Evolutionary conservation across 2,113 vertebrate genomes (phyloP).

Genomic region (Edolisoma coerulescens): DNA sequence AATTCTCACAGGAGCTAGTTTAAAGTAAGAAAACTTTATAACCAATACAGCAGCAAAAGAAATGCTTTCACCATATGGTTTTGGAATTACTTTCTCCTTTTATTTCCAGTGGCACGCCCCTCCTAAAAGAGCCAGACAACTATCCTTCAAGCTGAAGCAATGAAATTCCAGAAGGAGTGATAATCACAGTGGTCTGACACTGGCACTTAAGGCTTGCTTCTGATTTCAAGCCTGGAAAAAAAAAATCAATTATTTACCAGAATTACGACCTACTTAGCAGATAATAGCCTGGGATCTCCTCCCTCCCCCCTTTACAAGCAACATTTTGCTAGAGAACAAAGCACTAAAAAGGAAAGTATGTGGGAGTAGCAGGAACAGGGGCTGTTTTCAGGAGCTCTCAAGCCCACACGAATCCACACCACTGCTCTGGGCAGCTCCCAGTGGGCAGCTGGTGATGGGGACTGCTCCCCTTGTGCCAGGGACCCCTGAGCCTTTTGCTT

Average conservation of each 20-base stretch:
- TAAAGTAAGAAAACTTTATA: background rate
- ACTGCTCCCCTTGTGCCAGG: background rate
- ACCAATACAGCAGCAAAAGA: background rate
- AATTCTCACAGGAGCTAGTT: background rate
- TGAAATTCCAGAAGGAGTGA: background rate
- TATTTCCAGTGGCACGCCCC: background rate
- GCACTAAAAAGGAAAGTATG: background rate
- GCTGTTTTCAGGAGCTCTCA: background rate
- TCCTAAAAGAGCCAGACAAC: background rate
- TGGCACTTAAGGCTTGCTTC: background rate
- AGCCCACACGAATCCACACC: rapidly evolving
- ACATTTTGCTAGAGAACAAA: background rate
- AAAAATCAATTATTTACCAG: slow-evolving; percentile 43
- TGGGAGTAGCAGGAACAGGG: background rate
- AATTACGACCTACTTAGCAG: slow-evolving; percentile 26
- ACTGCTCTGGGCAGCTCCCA: background rate
- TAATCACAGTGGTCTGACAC: background rate
- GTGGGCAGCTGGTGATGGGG: background rate
- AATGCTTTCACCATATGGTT: background rate
- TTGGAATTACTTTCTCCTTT: background rate
- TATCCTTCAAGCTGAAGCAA: background rate
- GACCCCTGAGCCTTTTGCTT: background rate
- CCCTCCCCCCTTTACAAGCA: background rate
- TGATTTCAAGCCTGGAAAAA: background rate
- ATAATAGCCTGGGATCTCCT: slow-evolving; percentile 4